A percentile compares a stretch with the other conserved stretches of the same genome.
phyloP scores from a whole-genome alignment of 2,888 invertebrate species.

The Drosophila paramelanica region DNA sequence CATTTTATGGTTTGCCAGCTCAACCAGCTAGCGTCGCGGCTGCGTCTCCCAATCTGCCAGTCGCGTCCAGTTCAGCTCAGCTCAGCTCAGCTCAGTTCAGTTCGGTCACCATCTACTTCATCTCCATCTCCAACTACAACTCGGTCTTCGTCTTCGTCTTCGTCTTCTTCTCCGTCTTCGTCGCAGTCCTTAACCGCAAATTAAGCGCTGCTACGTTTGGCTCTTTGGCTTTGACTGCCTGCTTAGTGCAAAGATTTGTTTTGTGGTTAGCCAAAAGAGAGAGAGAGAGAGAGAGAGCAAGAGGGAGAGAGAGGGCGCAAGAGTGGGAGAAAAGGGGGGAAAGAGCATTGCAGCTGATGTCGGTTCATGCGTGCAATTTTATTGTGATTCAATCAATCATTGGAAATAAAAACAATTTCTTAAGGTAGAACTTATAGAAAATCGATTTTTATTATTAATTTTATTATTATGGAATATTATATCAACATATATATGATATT shows the following conservation, averaged over 20 bases:
- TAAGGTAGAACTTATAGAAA: background rate
- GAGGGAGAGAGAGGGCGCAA: background rate
- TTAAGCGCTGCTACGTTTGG: slow-evolving; percentile 56
- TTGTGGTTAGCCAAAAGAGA: slow-evolving; percentile 29
- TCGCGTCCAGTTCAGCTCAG: slow-evolving; percentile 6
- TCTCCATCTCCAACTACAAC: slow-evolving; percentile 4
- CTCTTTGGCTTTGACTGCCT: slow-evolving; percentile 48
- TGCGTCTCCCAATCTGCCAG: slow-evolving; percentile 11
- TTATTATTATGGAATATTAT: too few relatives aligned
- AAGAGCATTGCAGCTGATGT: background rate
- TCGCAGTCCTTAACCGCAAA: slow-evolving; percentile 42
- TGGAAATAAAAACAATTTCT: background rate
- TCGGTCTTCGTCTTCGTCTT: slow-evolving; percentile 16
- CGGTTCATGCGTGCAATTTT: slow-evolving; percentile 27
- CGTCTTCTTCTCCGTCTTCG: background rate
- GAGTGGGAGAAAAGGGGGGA: background rate
- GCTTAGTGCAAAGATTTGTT: slow-evolving; percentile 69
- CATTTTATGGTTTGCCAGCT: slow-evolving; percentile 79
- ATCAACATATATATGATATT: too few relatives aligned
- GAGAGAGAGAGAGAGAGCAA: slow-evolving; percentile 10
- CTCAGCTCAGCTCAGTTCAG: background rate
- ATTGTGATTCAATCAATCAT: slow-evolving; percentile 3
- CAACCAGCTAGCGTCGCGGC: slow-evolving; percentile 14
- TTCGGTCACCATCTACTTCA: slow-evolving; percentile 2
- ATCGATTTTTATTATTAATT: too few relatives aligned